Conservation (phyloP, 2,113 vertebrate genomes). For the Anguilla japonica region DNA sequence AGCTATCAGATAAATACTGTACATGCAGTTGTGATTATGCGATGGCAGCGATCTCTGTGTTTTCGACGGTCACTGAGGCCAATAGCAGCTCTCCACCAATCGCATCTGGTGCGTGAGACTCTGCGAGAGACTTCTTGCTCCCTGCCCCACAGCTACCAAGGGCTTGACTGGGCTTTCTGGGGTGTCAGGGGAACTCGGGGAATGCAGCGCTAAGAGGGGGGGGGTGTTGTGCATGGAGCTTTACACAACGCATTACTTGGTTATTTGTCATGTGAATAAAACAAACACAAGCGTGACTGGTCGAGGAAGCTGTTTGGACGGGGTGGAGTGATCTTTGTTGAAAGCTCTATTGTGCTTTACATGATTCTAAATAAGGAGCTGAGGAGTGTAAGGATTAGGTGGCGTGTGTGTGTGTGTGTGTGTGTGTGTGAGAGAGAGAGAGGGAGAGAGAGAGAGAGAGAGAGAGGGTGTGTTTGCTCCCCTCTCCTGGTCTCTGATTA, state of each 20-base stretch:
- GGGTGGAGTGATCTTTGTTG: not conserved
- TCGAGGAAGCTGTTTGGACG: not conserved
- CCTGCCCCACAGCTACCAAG: not conserved
- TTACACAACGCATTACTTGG: not conserved
- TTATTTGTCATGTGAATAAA: not conserved
- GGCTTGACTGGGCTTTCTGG: not conserved
- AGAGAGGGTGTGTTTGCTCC: not conserved
- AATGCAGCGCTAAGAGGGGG: not conserved
- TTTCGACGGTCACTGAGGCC: constrained; percentile 9
- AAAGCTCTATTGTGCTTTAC: not conserved
- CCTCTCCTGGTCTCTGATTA: constrained; percentile 32
- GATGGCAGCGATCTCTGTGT: not conserved
- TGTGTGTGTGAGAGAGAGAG: not conserved
- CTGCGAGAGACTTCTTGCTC: not conserved
- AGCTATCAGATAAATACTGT: constrained; percentile 21
- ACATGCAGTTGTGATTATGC: constrained; percentile 21
- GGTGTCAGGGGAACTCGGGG: not conserved
- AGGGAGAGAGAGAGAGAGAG: not conserved
- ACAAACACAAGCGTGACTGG: not conserved
- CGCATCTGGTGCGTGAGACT: not conserved
- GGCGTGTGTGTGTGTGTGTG: not conserved
- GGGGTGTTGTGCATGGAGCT: not conserved
- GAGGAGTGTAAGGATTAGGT: not conserved
- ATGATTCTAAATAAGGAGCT: not conserved
- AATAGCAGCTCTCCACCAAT: not conserved